Percentiles rank a stretch among this genome's conserved stretches.
These are phyloP conservation scores for Brachyistius frenatus DNA, from an alignment of 2,113 vertebrate species.

Conservation along the genomic window DNA sequence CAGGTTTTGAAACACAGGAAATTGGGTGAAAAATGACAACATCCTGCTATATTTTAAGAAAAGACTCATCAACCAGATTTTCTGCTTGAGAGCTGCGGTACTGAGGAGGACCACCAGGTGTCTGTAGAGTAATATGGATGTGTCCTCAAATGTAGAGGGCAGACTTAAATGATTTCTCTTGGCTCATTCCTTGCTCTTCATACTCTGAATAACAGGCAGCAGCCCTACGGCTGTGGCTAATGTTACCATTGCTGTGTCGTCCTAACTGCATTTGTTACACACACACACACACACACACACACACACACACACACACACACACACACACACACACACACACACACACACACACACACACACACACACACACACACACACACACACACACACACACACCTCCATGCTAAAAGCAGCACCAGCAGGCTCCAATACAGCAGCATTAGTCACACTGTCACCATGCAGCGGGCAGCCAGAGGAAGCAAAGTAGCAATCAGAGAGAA, in stretches of 20 bases:
- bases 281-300: not conserved
- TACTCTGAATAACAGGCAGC: conserved; percentile 8
- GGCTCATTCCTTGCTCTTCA: not conserved
- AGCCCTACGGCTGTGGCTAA: not conserved
- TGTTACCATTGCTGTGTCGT: not conserved
- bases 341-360: conserved; percentile 1
- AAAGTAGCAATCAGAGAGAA: conserved; percentile 19
- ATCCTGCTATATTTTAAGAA: not conserved
- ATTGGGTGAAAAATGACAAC: not conserved
- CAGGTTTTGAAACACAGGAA: not conserved
- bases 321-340: not conserved
- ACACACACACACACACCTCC: not conserved
- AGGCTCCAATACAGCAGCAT: conserved; percentile 7
- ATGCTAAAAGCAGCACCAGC: conserved; percentile 16
- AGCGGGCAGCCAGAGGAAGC: conserved; percentile 27
- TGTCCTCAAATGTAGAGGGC: not conserved
- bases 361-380: not conserved
- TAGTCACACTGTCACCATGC: conserved; percentile 30
- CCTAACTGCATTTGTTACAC: not conserved
- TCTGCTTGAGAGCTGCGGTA: conserved; percentile 41
- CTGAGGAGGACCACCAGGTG: conserved; percentile 73
- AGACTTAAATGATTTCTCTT: not conserved
- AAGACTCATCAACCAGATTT: not conserved
- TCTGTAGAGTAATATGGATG: conserved; percentile 68
- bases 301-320: conserved; percentile 7